Percentiles rank a stretch among this genome's conserved stretches.
Conservation (phyloP, 2,797 vertebrate species). For the Myotis daubentonii region DNA sequence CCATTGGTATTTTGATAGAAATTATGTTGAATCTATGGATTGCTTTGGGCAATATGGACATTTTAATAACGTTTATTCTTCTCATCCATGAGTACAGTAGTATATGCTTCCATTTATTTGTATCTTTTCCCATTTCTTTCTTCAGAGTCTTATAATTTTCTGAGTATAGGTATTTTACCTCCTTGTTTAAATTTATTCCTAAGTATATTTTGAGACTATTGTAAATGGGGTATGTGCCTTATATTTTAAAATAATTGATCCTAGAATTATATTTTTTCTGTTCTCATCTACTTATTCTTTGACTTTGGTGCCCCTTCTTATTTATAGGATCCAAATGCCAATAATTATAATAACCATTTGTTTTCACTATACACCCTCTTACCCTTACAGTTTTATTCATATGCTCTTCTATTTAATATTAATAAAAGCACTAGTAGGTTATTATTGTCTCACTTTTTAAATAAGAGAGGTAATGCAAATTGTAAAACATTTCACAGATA, state of each 20-base stretch:
- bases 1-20: background rate
- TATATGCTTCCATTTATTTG: background rate
- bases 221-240: background rate
- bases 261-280: background rate
- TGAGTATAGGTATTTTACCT: background rate
- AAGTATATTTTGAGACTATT: background rate
- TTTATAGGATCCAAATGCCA: background rate
- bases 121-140: background rate
- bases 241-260: conserved; percentile 4
- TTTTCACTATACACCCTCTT: background rate
- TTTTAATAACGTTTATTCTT: background rate
- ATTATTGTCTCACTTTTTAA: background rate
- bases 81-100: background rate
- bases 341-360: background rate
- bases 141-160: background rate
- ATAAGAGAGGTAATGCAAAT: background rate
- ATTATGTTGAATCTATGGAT: background rate
- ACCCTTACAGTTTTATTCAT: background rate
- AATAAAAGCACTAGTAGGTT: background rate
- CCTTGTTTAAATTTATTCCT: background rate
- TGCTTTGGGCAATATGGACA: background rate
- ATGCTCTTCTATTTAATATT: background rate
- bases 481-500: background rate
- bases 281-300: background rate
- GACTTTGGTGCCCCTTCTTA: background rate